Evolutionary conservation across 2,888 invertebrate genomes (phyloP), one percentile per base, ranked within the genome.

Genomic region (Tryphoninae sp.): DNA sequence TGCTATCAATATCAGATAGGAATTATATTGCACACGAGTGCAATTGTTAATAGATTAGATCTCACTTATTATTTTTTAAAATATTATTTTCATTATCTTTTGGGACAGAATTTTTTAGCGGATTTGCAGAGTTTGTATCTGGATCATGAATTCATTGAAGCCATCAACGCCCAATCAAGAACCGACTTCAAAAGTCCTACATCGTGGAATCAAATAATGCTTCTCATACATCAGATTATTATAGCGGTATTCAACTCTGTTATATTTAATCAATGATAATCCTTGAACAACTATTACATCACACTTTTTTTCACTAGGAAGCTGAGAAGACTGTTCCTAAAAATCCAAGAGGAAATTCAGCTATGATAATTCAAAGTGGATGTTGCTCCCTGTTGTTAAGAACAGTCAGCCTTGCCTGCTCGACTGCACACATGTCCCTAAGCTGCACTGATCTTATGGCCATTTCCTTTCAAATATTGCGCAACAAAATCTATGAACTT

Each of bases 291-390:
- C 8, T 13, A 16, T 16, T 81, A 69, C 68, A 68, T 55, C 68
- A 67, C 77, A 49, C 85, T 78, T 78, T 75, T 77, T 90, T 90
- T 42, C 87, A 33, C 6, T 33, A 94, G 94, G 94, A 94, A 92
- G 91, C 61, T 6, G 75, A 59, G 1, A 75, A 69, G 23, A n/a
- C 74, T 9, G 8, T 8, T 0, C 19, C 13, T 19, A 76, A 67
- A 45, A n/a, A n/a, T 13, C 8, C 3, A 89, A 88, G 78, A 91
- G 92, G 51, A 87, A 93, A 71, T 91, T 92, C 86, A 87, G 91
- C 79, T 92, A 90, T 81, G 86, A 93, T 74, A 88, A 51, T 91
- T 92, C 87, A 88, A 91, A 80, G 92, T 92, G 88, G 89, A 93
- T 74, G 88, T 22, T 82, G 82, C 23, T 53, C 65, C 4, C 40